Base-by-base conservation (phyloP, 2,113 vertebrate species). In the Myotis lucifugus region DNA sequence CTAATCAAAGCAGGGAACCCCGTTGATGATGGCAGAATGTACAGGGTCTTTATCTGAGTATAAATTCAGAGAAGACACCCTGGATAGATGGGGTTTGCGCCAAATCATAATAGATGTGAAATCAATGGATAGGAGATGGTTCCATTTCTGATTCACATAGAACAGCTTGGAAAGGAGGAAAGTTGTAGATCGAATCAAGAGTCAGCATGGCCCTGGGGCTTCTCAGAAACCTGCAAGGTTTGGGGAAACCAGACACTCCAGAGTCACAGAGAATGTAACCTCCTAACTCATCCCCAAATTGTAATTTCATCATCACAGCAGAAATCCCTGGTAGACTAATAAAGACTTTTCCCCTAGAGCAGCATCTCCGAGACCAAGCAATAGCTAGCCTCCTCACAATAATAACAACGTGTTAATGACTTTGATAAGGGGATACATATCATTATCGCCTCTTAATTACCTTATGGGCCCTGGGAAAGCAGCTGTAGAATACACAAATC, bases 361-460 rank as follows among this genome's bases (percentile, higher is more conserved):
- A 1, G 48, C 77, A 32, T 88, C 37, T 59, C 85, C 25, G 6
- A 0, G 19, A 92, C 84, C 85, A 67, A 50, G 93, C 48, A 25
- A 77, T 82, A 83, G 90, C 85, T 32, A 88, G 93, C 77, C 32
- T 27, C 84, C 88, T 91, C 78, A 40, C 32, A 42, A 88, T 85
- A 92, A 56, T 78, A 95, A 97, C 77, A 91, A 98, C 1, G 85
- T 84, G 93, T 93, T 97, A 94, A 90, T 40, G n/a, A 93, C 91
- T 97, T 81, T 90, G 95, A 95, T 93, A 97, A 94, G 94, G 83
- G 78, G 78, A 91, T 64, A 54, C 50, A 85, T 90, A 72, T 97
- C 82, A 94, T 98, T 97, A 97, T 85, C 95, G 95, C 97, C 69
- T 93, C 91, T 97, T 72, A 94, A 96, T 97, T 97, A 91, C 94